Conservation (phyloP, 2,888 invertebrate genomes). For the Ethmia dodecea region DNA sequence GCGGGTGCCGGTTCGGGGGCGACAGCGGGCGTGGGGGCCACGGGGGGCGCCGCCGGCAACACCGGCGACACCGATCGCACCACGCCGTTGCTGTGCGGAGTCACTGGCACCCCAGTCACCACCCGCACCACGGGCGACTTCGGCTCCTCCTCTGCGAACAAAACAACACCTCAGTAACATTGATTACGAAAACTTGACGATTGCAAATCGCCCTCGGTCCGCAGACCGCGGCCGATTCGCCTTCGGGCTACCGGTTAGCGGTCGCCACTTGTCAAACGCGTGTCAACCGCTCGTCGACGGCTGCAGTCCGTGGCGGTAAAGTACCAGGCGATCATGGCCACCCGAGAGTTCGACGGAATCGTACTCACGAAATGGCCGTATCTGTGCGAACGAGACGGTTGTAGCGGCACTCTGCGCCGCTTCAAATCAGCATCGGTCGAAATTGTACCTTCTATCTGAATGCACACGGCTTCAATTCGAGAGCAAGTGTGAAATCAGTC, state of each 20-base stretch:
- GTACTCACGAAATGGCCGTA: constrained; percentile 35
- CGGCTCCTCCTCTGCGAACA: constrained; percentile 71
- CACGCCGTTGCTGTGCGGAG: constrained; percentile 58
- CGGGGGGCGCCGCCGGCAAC: constrained; percentile 24
- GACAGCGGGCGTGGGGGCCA: constrained; percentile 16
- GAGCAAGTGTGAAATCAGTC: constrained; percentile 34
- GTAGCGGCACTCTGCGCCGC: constrained; percentile 23
- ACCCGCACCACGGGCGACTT: constrained; percentile 63
- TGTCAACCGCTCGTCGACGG: constrained; percentile 69
- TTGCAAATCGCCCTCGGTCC: constrained; percentile 34
- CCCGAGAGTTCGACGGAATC: constrained; percentile 31
- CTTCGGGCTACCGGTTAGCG: constrained; percentile 16
- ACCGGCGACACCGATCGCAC: constrained; percentile 36
- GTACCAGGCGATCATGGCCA: constrained; percentile 62
- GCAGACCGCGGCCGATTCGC: constrained; percentile 7
- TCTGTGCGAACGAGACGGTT: constrained; percentile 34
- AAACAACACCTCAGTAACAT: constrained; percentile 30
- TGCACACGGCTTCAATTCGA: constrained; percentile 26
- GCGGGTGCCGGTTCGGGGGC: constrained; percentile 29
- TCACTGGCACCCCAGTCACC: constrained; percentile 55
- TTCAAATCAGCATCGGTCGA: constrained; percentile 23
- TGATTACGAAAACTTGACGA: constrained; percentile 15
- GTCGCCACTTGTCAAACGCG: constrained; percentile 66
- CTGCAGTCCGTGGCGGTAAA: constrained; percentile 76
- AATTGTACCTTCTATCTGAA: constrained; percentile 29